Evolutionary conservation across 2,797 vertebrate species (phyloP).

Genomic region (Trachurus trachurus): DNA sequence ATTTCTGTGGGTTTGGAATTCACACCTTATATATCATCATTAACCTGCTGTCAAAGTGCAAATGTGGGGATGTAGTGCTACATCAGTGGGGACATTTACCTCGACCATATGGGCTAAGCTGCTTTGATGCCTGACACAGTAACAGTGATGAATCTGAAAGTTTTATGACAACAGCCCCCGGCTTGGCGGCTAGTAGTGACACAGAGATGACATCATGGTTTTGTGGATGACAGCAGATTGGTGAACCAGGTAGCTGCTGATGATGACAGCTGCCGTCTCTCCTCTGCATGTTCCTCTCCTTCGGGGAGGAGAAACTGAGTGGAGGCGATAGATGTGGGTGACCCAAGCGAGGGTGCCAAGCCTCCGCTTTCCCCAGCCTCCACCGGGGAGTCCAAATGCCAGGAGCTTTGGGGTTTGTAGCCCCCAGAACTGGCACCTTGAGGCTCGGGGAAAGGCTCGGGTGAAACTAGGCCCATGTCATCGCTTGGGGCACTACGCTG

Average conservation of each 20-base stretch:
- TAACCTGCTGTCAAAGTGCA: slow-evolving; percentile 50
- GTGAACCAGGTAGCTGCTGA: slow-evolving; percentile 84
- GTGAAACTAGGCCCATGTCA: slow-evolving; percentile 66
- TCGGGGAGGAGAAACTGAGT: slow-evolving; percentile 95
- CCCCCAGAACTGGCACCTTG: slow-evolving; percentile 74
- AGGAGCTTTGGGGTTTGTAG: slow-evolving; percentile 93
- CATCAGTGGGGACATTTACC: slow-evolving; percentile 15
- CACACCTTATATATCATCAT: slow-evolving; percentile 22
- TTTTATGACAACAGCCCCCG: slow-evolving; percentile 13
- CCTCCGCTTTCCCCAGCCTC: slow-evolving; percentile 58
- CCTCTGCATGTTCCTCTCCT: slow-evolving; percentile 84
- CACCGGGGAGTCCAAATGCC: slow-evolving; percentile 88
- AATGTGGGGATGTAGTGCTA: slow-evolving; percentile 40
- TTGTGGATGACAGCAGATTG: slow-evolving; percentile 81
- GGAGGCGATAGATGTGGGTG: slow-evolving; percentile 94
- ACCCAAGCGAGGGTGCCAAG: slow-evolving; percentile 89
- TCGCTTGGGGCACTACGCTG: slow-evolving; percentile 72
- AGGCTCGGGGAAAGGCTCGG: slow-evolving; percentile 48
- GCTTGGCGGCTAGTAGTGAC: slow-evolving; percentile 25
- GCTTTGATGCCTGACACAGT: slow-evolving; percentile 39
- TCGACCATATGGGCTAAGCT: slow-evolving; percentile 18
- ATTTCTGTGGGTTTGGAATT: slow-evolving; percentile 36
- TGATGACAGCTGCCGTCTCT: slow-evolving; percentile 69
- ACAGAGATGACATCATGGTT: slow-evolving; percentile 72
- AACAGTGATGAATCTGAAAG: slow-evolving; percentile 37